These are phyloP conservation scores for Pelecanus crispus DNA, from an alignment of 2,113 vertebrate species.

Conservation along the genomic window DNA sequence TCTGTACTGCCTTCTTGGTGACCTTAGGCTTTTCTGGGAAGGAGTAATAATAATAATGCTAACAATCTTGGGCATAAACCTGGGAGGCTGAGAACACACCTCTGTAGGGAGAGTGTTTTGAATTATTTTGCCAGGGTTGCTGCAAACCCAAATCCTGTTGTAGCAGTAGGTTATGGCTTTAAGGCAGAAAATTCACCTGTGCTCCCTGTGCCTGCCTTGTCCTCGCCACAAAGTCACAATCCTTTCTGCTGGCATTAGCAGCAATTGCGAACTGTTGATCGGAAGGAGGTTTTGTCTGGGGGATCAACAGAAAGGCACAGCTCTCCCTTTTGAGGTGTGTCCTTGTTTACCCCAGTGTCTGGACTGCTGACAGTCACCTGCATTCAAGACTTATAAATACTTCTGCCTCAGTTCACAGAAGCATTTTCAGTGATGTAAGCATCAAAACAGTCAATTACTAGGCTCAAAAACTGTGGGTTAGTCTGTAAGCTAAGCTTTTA, in stretches of 20 bases:
- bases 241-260: neutral
- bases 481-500: neutral
- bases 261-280: accelerated
- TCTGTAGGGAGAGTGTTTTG: neutral
- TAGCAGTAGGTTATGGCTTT: neutral
- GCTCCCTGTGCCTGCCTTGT: neutral
- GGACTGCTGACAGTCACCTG: neutral
- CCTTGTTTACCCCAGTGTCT: neutral
- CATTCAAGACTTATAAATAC: neutral
- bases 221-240: neutral
- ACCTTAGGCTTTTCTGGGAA: neutral
- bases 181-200: neutral
- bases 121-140: neutral
- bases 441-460: neutral
- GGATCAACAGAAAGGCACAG: neutral
- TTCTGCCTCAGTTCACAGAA: neutral
- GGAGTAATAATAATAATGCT: neutral
- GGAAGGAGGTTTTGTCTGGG: neutral
- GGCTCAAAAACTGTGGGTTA: neutral
- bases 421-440: neutral
- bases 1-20: neutral
- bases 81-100: neutral
- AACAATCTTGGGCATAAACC: neutral
- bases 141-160: neutral
- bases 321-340: neutral